These are phyloP conservation scores for Rhineura floridana DNA, from an alignment of 2,113 vertebrate genomes.

Conservation along the genomic window DNA sequence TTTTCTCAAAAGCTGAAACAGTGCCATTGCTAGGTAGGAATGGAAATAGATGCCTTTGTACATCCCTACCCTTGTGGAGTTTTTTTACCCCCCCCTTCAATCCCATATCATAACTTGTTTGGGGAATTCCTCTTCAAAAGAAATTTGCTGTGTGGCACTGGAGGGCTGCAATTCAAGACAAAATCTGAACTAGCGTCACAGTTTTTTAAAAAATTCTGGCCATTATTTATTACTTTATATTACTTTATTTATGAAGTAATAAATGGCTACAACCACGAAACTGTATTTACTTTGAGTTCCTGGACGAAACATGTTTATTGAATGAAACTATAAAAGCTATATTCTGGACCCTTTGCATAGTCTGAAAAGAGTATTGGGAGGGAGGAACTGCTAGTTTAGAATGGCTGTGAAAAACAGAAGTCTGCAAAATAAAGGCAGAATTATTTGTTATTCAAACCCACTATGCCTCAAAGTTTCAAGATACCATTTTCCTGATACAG, in stretches of 20 bases:
- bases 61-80: background rate
- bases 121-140: background rate
- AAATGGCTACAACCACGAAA: background rate
- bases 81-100: too few species aligned
- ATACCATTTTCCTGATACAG: constrained; percentile 86
- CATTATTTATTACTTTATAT: background rate
- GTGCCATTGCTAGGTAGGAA: too few species aligned
- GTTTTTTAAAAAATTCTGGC: background rate
- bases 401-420: constrained; percentile 27
- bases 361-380: background rate
- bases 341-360: background rate
- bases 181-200: background rate
- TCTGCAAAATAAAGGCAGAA: constrained; percentile 45
- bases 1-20: too few species aligned
- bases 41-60: background rate
- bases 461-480: constrained; percentile 56
- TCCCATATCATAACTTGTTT: background rate
- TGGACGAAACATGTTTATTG: constrained; percentile 36
- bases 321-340: constrained; percentile 31
- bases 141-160: background rate
- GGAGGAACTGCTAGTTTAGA: background rate
- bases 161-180: background rate
- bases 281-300: background rate
- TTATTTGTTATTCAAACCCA: constrained; percentile 46
- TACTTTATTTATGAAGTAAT: background rate